Percentiles rank a stretch among this genome's conserved stretches.
phyloP scores from a whole-genome alignment of 2,888 invertebrate genomes.

The Ophraella communa region DNA sequence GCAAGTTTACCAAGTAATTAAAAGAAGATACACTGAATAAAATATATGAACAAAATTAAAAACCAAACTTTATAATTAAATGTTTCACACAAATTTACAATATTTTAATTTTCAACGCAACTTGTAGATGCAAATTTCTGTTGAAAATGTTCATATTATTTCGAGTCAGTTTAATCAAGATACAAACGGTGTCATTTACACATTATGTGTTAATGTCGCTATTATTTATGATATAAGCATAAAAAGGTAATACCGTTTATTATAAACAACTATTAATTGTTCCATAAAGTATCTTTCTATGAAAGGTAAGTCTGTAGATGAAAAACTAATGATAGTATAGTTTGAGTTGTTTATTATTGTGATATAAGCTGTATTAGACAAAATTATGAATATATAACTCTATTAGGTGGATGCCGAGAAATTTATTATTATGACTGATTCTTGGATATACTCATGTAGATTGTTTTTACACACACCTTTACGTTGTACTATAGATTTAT shows the following conservation, averaged over 20 bases:
- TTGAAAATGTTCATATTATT: not conserved
- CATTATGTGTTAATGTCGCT: conserved; percentile 7
- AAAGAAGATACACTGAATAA: no score
- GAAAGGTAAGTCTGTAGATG: not conserved
- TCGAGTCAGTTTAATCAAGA: conserved; percentile 5
- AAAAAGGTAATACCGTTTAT: not conserved
- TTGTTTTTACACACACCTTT: no score
- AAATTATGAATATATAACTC: not conserved
- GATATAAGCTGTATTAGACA: not conserved
- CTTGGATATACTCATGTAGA: not conserved
- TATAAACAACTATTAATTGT: conserved; percentile 7
- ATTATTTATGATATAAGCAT: not conserved
- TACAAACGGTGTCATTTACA: conserved; percentile 7
- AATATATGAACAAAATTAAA: no score
- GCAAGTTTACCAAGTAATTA: no score
- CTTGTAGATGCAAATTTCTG: not conserved
- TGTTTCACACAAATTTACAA: not conserved
- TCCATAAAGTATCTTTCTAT: conserved; percentile 10
- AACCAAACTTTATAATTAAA: no score
- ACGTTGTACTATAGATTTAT: no score
- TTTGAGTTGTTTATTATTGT: not conserved
- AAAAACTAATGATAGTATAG: conserved; percentile 1
- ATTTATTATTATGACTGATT: not conserved
- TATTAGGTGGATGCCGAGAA: not conserved
- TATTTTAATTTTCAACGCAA: not conserved